Evolutionary conservation across 2,888 invertebrate genomes (phyloP).

Genomic region (Pandemis heparana): DNA sequence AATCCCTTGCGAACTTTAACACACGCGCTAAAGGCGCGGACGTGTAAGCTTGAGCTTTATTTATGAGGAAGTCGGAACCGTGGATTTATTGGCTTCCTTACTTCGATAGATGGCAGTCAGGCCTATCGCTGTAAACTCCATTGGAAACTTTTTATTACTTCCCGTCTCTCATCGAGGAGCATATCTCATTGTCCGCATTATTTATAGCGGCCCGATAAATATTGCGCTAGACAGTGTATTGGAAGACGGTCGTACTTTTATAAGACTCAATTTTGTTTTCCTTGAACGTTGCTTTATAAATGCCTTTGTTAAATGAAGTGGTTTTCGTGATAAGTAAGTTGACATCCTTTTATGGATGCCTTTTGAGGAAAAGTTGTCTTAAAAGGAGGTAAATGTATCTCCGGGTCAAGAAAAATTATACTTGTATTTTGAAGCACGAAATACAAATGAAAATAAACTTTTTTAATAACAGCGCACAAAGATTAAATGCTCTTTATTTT

Average conservation of each 20-base stretch:
- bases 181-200: constrained; percentile 62
- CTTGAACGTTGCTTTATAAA: constrained; percentile 19
- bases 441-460: too few species aligned
- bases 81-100: constrained; percentile 77
- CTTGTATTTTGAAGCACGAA: background rate
- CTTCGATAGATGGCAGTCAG: constrained; percentile 66
- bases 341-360: background rate
- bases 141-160: constrained; percentile 59
- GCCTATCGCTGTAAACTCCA: constrained; percentile 64
- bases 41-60: constrained; percentile 65
- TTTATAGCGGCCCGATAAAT: constrained; percentile 66
- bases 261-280: constrained; percentile 40
- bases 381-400: background rate
- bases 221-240: constrained; percentile 59
- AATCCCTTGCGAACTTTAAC: constrained; percentile 68
- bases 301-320: constrained; percentile 23
- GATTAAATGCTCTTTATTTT: too few species aligned
- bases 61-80: constrained; percentile 70
- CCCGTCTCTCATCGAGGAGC: constrained; percentile 51
- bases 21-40: constrained; percentile 61
- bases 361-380: constrained; percentile 4
- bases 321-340: constrained; percentile 5
- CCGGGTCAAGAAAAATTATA: background rate
- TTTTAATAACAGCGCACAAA: too few species aligned
- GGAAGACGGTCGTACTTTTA: constrained; percentile 19